Evolutionary conservation across 2,113 vertebrate species (phyloP).

Genomic region (Platanista minor): DNA sequence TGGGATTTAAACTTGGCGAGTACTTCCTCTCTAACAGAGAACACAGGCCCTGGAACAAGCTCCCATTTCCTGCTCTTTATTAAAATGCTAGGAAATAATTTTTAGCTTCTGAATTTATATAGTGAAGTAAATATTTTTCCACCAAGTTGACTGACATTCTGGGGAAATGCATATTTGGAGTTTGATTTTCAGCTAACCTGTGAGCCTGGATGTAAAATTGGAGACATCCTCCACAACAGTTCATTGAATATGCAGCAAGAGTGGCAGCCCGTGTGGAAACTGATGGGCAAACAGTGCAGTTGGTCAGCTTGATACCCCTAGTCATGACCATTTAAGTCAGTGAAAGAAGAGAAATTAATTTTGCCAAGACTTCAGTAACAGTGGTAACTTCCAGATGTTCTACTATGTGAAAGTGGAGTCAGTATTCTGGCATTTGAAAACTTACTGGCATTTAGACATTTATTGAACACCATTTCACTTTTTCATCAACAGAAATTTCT

Average conservation of each 20-base stretch:
- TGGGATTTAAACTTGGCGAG: neutral
- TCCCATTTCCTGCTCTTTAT: neutral
- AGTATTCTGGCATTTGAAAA: neutral
- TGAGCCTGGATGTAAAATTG: neutral
- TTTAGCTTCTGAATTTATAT: neutral
- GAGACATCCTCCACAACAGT: neutral
- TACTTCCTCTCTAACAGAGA: neutral
- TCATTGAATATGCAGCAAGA: neutral
- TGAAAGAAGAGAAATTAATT: neutral
- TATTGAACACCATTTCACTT: neutral
- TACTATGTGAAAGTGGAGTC: neutral
- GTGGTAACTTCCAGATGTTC: neutral
- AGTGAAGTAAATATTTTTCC: neutral
- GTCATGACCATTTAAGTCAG: neutral
- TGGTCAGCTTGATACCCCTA: neutral
- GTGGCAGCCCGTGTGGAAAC: neutral
- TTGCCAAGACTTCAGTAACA: neutral
- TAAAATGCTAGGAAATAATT: neutral
- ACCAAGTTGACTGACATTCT: neutral
- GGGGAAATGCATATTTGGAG: neutral
- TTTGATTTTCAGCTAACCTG: neutral
- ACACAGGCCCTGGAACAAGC: neutral
- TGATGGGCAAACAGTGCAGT: neutral
- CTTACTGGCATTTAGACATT: neutral
- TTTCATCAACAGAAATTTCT: slow-evolving; percentile 29